Evolutionary conservation across 2,113 vertebrate genomes (phyloP).

Genomic region (Stigmatopora nigra): DNA sequence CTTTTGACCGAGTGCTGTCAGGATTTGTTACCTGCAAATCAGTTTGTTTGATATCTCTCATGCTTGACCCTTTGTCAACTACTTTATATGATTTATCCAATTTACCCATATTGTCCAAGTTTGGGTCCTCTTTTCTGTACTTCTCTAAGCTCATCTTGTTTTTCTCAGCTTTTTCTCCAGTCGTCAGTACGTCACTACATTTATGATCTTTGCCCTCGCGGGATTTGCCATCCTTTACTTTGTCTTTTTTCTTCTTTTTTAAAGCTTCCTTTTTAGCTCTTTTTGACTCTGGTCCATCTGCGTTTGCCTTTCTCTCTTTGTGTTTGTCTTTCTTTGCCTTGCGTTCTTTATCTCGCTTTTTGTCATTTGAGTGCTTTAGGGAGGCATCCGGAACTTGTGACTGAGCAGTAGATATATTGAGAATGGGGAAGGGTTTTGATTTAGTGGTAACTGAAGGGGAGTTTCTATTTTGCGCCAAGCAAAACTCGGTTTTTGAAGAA

Average conservation of each 20-base stretch:
- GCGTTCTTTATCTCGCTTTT: constrained; percentile 46
- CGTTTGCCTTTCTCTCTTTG: constrained; percentile 51
- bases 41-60: constrained; percentile 38
- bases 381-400: constrained; percentile 27
- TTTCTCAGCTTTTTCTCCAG: constrained; percentile 44
- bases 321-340: constrained; percentile 58
- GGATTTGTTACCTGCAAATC: constrained; percentile 46
- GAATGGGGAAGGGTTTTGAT: constrained; percentile 28
- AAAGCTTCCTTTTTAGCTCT: constrained; percentile 39
- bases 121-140: constrained; percentile 35
- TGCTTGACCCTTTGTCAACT: constrained; percentile 17
- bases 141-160: constrained; percentile 41
- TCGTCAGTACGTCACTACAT: constrained; percentile 33
- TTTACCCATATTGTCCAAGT: constrained; percentile 4
- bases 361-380: constrained; percentile 22
- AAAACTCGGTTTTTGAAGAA: neutral
- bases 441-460: constrained; percentile 34
- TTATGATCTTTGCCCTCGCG: constrained; percentile 42
- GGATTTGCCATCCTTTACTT: constrained; percentile 47
- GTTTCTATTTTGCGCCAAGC: neutral
- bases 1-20: constrained; percentile 60
- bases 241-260: constrained; percentile 57
- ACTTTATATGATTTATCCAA: neutral
- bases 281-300: constrained; percentile 31
- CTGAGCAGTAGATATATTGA: constrained; percentile 19